These are phyloP conservation scores for Montifringilla adamsi DNA, from an alignment of 2,113 vertebrate genomes.

Conservation along the genomic window DNA sequence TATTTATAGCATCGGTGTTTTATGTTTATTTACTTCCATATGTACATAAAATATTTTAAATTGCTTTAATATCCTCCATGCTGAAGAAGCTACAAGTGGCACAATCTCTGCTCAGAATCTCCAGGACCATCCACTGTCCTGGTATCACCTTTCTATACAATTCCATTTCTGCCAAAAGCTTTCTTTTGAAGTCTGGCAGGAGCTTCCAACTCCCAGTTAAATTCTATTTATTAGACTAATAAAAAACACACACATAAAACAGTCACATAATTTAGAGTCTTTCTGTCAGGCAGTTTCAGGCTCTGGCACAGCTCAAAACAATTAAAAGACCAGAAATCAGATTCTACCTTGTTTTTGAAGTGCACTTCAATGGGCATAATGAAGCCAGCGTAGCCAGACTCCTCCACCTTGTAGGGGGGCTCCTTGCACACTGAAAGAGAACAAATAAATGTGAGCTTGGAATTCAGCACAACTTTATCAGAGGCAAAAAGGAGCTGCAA, in stretches of 20 bases:
- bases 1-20: neutral
- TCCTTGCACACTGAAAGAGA: constrained; percentile 93
- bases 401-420: constrained; percentile 98
- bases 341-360: constrained; percentile 96
- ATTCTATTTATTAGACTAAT: constrained; percentile 65
- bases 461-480: neutral
- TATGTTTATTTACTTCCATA: neutral
- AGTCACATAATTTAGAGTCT: constrained; percentile 39
- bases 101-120: neutral
- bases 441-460: neutral
- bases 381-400: constrained; percentile 97
- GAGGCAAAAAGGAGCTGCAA: neutral
- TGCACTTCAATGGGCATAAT: constrained; percentile 99
- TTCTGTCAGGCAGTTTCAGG: constrained; percentile 38
- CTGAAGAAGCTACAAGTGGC: neutral
- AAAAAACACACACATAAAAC: constrained; percentile 58
- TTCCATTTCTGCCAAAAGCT: constrained; percentile 27
- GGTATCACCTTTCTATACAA: constrained; percentile 17
- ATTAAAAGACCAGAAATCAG: constrained; percentile 41
- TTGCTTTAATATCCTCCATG: neutral
- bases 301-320: constrained; percentile 61
- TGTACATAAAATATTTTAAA: neutral
- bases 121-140: constrained; percentile 7
- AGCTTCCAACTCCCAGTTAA: constrained; percentile 53
- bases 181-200: constrained; percentile 56